Evolutionary conservation across 92 coral and sea anemone genomes (phyloP).

Genomic region (Porites rus): DNA sequence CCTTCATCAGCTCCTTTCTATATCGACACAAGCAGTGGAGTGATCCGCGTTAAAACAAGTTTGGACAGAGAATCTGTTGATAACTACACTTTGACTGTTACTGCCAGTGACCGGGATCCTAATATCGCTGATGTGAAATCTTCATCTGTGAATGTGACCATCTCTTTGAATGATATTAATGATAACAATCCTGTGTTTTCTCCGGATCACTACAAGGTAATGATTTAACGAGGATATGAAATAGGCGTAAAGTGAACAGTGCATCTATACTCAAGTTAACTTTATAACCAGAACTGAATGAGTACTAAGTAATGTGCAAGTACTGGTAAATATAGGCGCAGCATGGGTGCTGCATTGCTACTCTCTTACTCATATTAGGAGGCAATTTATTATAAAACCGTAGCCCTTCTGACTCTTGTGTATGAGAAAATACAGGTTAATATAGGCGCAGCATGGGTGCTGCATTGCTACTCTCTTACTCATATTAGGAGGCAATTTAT

Average conservation of each 20-base stretch:
- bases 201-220: slow-evolving; percentile 75
- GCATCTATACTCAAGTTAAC: too few species aligned
- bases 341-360: too few species aligned
- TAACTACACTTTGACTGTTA: slow-evolving; percentile 46
- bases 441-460: too few species aligned
- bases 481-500: too few species aligned
- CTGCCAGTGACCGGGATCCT: slow-evolving; percentile 72
- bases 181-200: slow-evolving; percentile 69
- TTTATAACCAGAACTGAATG: too few species aligned
- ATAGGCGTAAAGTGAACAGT: not conserved
- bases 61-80: slow-evolving; percentile 64
- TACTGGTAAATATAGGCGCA: too few species aligned
- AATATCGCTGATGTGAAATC: slow-evolving; percentile 57
- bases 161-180: slow-evolving; percentile 68
- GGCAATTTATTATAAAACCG: too few species aligned
- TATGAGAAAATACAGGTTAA: too few species aligned
- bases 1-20: slow-evolving; percentile 68
- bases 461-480: too few species aligned
- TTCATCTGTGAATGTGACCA: slow-evolving; percentile 51
- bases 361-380: too few species aligned
- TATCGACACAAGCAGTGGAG: slow-evolving; percentile 63
- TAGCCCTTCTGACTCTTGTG: too few species aligned
- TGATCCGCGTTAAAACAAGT: slow-evolving; percentile 53
- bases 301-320: not conserved
- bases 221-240: too few species aligned